phyloP scores from a whole-genome alignment of 2,888 invertebrate genomes.

The Tetranychus truncatus region DNA sequence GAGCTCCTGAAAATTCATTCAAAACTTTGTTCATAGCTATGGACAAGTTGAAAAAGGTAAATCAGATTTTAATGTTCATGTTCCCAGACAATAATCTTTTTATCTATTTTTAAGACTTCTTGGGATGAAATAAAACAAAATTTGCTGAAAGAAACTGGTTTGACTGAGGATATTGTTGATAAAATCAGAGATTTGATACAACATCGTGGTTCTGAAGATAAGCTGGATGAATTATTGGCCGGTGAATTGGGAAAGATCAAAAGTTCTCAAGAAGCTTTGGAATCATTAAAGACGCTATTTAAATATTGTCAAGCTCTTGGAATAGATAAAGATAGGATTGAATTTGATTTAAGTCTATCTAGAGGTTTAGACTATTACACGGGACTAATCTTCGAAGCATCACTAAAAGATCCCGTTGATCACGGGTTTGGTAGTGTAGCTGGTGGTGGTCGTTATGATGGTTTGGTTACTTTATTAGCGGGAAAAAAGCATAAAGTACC shows the following conservation, averaged over 20 bases:
- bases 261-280: constrained; percentile 44
- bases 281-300: constrained; percentile 61
- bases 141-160: constrained; percentile 61
- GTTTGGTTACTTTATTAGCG: constrained; percentile 83
- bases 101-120: constrained; percentile 35
- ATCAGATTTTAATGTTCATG: constrained; percentile 36
- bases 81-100: background rate
- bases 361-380: constrained; percentile 98
- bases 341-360: constrained; percentile 87
- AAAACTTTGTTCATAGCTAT: constrained; percentile 85
- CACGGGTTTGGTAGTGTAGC: constrained; percentile 79
- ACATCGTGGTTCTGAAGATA: constrained; percentile 54
- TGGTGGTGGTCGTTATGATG: constrained; percentile 92
- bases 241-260: constrained; percentile 30
- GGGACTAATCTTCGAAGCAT: constrained; percentile 93
- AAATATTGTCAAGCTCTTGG: constrained; percentile 67
- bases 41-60: constrained; percentile 79
- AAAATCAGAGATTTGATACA: constrained; percentile 64
- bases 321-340: constrained; percentile 54
- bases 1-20: constrained; percentile 74
- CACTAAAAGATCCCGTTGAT: constrained; percentile 40
- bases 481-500: constrained; percentile 57
- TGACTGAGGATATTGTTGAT: constrained; percentile 60
- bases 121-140: constrained; percentile 87
- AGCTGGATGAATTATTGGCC: constrained; percentile 51